Percentiles rank a stretch among this genome's conserved stretches.
Conservation (phyloP, 2,888 invertebrate species). For the Drosophila conformis region DNA sequence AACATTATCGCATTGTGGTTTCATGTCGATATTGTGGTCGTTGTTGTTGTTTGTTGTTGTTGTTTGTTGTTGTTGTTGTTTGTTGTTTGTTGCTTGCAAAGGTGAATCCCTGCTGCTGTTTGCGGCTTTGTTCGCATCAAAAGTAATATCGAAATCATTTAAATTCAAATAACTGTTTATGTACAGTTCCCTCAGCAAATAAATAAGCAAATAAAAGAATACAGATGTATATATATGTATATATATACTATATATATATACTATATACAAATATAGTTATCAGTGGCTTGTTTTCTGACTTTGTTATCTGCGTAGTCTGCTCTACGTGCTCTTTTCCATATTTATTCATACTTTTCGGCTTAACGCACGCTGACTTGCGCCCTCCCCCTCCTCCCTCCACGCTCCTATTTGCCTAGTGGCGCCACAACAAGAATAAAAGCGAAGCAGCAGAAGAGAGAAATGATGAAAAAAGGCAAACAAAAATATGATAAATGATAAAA, state of each 20-base stretch:
- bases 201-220: background rate
- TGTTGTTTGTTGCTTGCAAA: background rate
- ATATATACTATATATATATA: background rate
- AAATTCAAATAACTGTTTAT: slow-evolving; percentile 45
- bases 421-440: slow-evolving; percentile 16
- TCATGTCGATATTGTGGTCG: background rate
- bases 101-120: background rate
- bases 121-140: background rate
- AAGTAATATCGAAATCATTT: slow-evolving; percentile 34
- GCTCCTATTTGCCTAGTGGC: slow-evolving; percentile 9
- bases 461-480: slow-evolving; percentile 18
- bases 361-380: slow-evolving; percentile 51
- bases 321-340: slow-evolving; percentile 70
- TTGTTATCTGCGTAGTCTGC: slow-evolving; percentile 59
- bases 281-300: slow-evolving; percentile 56
- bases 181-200: background rate
- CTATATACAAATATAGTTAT: slow-evolving; percentile 46
- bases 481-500: slow-evolving; percentile 62
- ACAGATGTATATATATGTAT: background rate
- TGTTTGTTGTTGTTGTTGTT: background rate
- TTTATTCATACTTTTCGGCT: slow-evolving; percentile 77
- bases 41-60: background rate
- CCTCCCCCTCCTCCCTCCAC: rapidly evolving
- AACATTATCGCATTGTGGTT: slow-evolving; percentile 27
- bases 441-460: background rate